A percentile compares a stretch with the other conserved stretches of the same genome.
Conservation (phyloP, 2,888 invertebrate species). For the Phanerotoma sp. region DNA sequence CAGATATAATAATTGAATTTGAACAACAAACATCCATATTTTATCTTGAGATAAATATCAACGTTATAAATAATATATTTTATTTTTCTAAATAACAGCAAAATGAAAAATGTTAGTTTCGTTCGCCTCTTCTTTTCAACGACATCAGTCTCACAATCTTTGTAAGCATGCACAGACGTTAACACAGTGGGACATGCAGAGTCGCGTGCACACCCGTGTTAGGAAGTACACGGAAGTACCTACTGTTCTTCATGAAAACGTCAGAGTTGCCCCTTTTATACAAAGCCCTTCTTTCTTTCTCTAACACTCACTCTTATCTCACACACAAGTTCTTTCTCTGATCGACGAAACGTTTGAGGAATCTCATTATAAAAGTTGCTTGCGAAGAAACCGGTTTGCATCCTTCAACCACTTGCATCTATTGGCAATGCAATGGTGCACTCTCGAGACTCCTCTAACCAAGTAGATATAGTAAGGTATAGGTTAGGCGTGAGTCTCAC, state of each 20-base stretch:
- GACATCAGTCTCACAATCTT: too few relatives aligned
- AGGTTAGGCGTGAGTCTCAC: slow-evolving; percentile 26
- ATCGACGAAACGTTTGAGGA: slow-evolving; percentile 38
- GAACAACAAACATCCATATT: too few relatives aligned
- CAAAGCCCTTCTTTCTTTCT: slow-evolving; percentile 21
- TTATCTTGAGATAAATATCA: too few relatives aligned
- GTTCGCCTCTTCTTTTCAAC: too few relatives aligned
- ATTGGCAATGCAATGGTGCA: slow-evolving; percentile 1
- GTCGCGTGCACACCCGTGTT: slow-evolving; percentile 23
- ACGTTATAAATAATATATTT: too few relatives aligned
- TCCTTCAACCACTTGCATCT: slow-evolving; percentile 22
- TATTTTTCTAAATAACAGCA: too few relatives aligned
- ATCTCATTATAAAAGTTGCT: slow-evolving; percentile 47
- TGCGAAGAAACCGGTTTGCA: slow-evolving; percentile 44
- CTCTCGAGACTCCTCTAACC: neutral
- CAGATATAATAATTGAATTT: too few relatives aligned
- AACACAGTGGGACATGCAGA: slow-evolving; percentile 1
- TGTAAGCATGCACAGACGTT: too few relatives aligned
- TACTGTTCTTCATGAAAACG: slow-evolving; percentile 37
- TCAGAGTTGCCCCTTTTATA: slow-evolving; percentile 24
- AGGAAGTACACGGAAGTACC: slow-evolving; percentile 22
- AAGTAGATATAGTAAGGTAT: neutral
- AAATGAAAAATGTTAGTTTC: too few relatives aligned
- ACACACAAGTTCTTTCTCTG: neutral
- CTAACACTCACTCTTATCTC: slow-evolving; percentile 13